Evolutionary conservation across 2,797 vertebrate species (phyloP), one percentile per base, ranked within the genome.

Genomic region (Petrocephalus schoutedeni): DNA sequence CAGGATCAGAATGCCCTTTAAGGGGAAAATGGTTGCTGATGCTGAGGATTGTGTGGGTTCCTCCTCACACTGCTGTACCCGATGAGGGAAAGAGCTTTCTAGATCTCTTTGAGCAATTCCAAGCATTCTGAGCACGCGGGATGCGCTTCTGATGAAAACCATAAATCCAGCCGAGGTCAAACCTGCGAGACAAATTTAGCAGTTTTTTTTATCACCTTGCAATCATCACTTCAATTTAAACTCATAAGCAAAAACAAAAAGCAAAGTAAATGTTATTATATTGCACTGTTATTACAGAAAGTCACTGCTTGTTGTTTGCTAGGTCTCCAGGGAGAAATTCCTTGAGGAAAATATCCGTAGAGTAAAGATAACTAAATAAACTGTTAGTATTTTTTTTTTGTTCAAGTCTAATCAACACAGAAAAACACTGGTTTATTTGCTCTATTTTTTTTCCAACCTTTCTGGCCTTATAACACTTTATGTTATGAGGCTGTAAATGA

Each of bases 261-360:
- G 51, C 67, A 14, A 14, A 67, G 45, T 56, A 88, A 88, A 67
- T 57, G 59, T 88, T 82, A 88, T 85, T 88, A 85, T 71, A 54
- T 14, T 8, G 45, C 21, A 59, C 5, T 57, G 16, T 53, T 86
- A 64, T 53, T 51, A 80, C 36, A 56, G 64, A 32, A 57, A 10
- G 23, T 36, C 23, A 9, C n/a, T 71, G 28, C 8, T 32, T 9
- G 28, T 19, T 23, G 19, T 71, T 58, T 64, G 23, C n/a, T 1
- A 16, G 67, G 28, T 16, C 54, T 49, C 59, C 32, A 10, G 88
- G 54, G 64, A 86, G 10, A 64, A 77, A 45, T 23, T 86, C 61
- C 54, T 58, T 32, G 36, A 53, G 61, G 21, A 41, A 88, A 85
- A 67, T 57, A 51, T 54, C 56, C 41, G 9, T 71, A 74, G 58